phyloP scores from a whole-genome alignment of 1,140 invertebrate species.

The Parasteatoda tepidariorum region DNA sequence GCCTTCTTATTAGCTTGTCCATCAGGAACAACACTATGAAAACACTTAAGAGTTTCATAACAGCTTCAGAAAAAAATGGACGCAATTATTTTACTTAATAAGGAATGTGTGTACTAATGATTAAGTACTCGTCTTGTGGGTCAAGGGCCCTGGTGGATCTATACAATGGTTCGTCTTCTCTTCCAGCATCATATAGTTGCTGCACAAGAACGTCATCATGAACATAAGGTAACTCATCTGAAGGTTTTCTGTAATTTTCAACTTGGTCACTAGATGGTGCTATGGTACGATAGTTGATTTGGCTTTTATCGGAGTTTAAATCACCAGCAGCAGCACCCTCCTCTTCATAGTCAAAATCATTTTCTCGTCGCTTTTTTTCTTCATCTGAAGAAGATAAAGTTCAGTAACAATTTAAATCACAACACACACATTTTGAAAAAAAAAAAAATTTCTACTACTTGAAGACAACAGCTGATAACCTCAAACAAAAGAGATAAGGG shows the following conservation, averaged over 20 bases:
- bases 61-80: constrained; percentile 39
- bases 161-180: background rate
- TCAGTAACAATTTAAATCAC: too few species aligned
- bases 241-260: background rate
- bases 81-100: constrained; percentile 7
- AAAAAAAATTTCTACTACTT: too few species aligned
- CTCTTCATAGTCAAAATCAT: constrained; percentile 47
- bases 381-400: too few species aligned
- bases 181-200: constrained; percentile 8
- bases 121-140: background rate
- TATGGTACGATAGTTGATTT: constrained; percentile 8
- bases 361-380: too few species aligned
- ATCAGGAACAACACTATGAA: too few species aligned
- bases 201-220: constrained; percentile 15
- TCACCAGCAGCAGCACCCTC: constrained; percentile 23
- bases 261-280: constrained; percentile 35
- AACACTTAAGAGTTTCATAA: too few species aligned
- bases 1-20: too few species aligned
- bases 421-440: too few species aligned
- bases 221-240: background rate
- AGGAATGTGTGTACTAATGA: constrained; percentile 9
- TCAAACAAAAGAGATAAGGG: too few species aligned
- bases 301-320: background rate
- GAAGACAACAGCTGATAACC: too few species aligned
- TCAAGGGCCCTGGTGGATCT: background rate